Evolutionary conservation across 2,113 vertebrate species (phyloP).

Genomic region (Eretmochelys imbricata): DNA sequence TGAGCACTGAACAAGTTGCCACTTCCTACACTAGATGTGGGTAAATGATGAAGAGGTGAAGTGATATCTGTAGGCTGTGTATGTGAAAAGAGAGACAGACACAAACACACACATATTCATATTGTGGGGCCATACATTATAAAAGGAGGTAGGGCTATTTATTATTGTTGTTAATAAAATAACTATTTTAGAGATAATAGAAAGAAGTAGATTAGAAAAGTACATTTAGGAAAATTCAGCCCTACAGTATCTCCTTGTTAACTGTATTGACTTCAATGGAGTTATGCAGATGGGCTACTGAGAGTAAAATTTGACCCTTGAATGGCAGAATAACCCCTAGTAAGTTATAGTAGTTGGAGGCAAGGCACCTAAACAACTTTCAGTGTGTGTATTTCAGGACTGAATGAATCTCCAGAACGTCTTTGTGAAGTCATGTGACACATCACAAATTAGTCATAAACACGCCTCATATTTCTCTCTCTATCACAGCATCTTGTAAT

Average conservation of each 20-base stretch:
- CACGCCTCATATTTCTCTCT: background rate
- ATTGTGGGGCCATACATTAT: no score
- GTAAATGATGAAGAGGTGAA: background rate
- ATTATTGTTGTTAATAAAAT: background rate
- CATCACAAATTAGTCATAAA: background rate
- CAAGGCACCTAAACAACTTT: background rate
- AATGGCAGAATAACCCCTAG: background rate
- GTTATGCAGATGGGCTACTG: background rate
- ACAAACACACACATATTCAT: background rate
- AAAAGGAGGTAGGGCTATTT: background rate
- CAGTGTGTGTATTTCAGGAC: no score
- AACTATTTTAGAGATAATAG: background rate
- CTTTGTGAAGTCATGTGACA: background rate
- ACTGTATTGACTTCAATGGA: background rate
- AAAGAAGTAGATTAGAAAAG: background rate
- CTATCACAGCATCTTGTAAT: background rate
- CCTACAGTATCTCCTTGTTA: background rate
- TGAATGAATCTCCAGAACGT: background rate
- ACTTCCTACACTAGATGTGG: background rate
- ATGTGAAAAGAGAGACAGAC: background rate
- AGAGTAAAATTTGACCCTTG: background rate
- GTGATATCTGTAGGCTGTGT: background rate
- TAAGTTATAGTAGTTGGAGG: background rate
- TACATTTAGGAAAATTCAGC: background rate
- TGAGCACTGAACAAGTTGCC: background rate